Percentiles rank a stretch among this genome's conserved stretches.
Evolutionary conservation across 2,113 vertebrate genomes (phyloP).

Genomic region (Sakesphorus luctuosus): DNA sequence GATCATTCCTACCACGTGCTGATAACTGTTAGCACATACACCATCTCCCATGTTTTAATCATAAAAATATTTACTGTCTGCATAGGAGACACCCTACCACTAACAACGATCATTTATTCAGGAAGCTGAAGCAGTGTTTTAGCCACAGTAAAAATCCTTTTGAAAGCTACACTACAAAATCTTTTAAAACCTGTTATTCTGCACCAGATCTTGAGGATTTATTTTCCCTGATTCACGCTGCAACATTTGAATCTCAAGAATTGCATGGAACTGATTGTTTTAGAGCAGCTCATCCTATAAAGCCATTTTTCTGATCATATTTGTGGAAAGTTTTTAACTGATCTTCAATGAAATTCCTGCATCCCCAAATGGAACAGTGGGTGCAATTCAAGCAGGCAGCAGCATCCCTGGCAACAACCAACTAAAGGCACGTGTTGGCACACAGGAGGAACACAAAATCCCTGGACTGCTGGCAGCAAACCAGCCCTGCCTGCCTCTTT

Average conservation of each 20-base stretch:
- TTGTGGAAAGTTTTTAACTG: background rate
- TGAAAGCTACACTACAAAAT: fast-evolving
- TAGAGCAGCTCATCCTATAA: background rate
- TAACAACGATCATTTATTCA: background rate
- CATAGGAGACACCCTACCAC: background rate
- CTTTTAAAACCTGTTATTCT: background rate
- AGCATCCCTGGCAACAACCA: background rate
- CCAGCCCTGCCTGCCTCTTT: fast-evolving
- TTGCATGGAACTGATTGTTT: fast-evolving
- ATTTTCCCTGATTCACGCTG: background rate
- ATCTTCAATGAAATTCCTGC: background rate
- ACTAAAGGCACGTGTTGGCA: fast-evolving
- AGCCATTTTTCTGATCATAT: fast-evolving
- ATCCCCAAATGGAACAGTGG: fast-evolving
- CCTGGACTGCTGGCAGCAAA: background rate
- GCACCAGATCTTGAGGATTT: background rate
- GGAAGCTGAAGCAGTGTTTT: background rate
- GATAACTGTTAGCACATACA: slow-evolving; percentile 11
- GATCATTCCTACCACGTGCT: slow-evolving; percentile 31
- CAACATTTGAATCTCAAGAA: background rate
- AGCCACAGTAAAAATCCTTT: background rate
- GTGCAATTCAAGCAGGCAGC: background rate
- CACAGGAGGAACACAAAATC: fast-evolving
- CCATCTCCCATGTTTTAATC: background rate
- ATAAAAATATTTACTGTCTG: slow-evolving; percentile 22